phyloP scores from a whole-genome alignment of 2,797 vertebrate species.

The Tenualosa ilisha region DNA sequence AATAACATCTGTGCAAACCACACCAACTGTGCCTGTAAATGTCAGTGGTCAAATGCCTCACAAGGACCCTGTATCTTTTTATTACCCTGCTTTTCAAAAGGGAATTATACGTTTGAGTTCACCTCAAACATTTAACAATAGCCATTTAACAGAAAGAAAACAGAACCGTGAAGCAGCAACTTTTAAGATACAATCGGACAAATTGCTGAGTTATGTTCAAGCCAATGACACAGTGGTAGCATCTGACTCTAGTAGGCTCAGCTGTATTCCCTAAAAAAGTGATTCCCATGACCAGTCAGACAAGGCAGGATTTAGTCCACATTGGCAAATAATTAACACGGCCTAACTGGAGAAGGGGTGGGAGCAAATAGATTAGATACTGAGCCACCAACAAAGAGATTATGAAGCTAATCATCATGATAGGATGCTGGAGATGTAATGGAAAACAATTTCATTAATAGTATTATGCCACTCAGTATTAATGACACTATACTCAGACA shows the following conservation, averaged over 20 bases:
- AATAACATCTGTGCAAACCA: background rate
- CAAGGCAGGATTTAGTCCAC: background rate
- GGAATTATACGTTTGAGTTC: background rate
- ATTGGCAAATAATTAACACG: background rate
- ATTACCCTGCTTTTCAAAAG: background rate
- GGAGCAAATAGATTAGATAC: background rate
- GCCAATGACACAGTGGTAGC: background rate
- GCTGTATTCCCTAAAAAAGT: background rate
- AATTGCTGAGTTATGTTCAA: constrained; percentile 1
- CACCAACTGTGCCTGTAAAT: background rate
- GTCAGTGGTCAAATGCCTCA: background rate
- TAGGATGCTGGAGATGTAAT: background rate
- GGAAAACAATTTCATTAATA: background rate
- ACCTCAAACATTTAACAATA: background rate
- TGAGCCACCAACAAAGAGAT: background rate
- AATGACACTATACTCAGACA: background rate
- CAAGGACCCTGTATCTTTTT: background rate
- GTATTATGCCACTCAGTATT: background rate
- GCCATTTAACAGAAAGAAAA: background rate
- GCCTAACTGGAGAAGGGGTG: background rate
- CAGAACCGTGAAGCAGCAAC: background rate
- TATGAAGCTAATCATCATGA: background rate
- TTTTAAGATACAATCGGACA: background rate
- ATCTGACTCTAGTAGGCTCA: background rate
- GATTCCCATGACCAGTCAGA: background rate